Evolutionary conservation across 2,113 vertebrate genomes (phyloP), one percentile per base, ranked within the genome.

Genomic region (Andinoacara biseriatus): DNA sequence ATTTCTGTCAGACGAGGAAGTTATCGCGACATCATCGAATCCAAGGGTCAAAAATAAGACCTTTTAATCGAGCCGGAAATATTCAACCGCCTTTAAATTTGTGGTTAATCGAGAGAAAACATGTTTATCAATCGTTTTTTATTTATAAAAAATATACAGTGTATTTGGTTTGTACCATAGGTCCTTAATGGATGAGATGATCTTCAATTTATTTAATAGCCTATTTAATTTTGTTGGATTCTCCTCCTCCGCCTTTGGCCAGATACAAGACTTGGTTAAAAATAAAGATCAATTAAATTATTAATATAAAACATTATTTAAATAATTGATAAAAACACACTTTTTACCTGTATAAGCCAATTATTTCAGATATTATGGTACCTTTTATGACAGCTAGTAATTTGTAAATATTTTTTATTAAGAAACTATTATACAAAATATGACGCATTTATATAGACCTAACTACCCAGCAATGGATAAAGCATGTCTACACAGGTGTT

Each of bases 21-120:
- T 78, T 81, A 86, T 87, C 85, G 86, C 83, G 87, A 89, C 82
- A 87, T 33, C 76, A 72, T 18, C 29, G 17, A 59, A 35, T 3
- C 29, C 17, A 72, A 54, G n/a, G 59, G n/a, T 81, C 61, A 82
- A 52, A 58, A 5, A 22, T 3, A 31, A 92, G 93, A 33, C 91
- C 63, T 90, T 90, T 89, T 87, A 89, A 91, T 94, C 85, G 83
- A 92, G 52, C 69, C 31, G n/a, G 91, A 90, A 58, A 20, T 65
- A 35, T 89, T 74, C 78, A 91, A 84, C 56, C 13, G 0, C 15
- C 65, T 52, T 52, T 31, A 31, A 31, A 52, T 52, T 43, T 46
- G 38, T 9, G 29, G 58, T 59, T 26, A 4, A 43, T 43, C 11
- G 46, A 49, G 14, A 49, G 13, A 49, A 17, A 17, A 49, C 5